These are phyloP conservation scores for Oscheius sp. DNA, from an alignment of 1,140 invertebrate species.

Conservation along the genomic window DNA sequence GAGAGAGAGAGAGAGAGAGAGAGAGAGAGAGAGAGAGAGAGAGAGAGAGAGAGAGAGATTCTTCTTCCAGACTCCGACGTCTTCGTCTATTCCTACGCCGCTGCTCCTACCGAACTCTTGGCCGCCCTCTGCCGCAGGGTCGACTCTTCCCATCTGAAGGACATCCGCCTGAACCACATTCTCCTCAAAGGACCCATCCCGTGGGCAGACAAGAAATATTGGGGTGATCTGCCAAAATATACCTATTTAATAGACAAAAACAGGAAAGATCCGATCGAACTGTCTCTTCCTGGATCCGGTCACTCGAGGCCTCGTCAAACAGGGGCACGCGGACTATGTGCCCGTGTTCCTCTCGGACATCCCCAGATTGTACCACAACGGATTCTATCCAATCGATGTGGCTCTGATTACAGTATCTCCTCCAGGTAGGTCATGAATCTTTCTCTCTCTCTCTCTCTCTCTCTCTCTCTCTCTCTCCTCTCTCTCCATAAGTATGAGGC, in stretches of 20 bases:
- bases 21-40: no score
- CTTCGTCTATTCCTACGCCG: constrained; percentile 23
- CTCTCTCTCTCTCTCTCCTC: no score
- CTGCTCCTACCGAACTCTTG: constrained; percentile 36
- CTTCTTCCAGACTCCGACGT: constrained; percentile 17
- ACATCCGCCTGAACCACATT: constrained; percentile 44
- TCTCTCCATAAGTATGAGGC: constrained; percentile 86
- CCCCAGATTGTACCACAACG: constrained; percentile 77
- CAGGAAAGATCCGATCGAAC: constrained; percentile 45
- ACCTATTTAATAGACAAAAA: constrained; percentile 10
- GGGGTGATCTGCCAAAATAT: constrained; percentile 23
- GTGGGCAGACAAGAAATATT: constrained; percentile 32
- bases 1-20: no score
- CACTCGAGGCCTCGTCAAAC: constrained; percentile 36
- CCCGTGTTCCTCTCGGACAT: constrained; percentile 90
- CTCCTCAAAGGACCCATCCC: constrained; percentile 13
- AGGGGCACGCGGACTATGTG: constrained; percentile 74
- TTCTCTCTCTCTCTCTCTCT: no score
- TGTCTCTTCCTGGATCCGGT: constrained; percentile 44
- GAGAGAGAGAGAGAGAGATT: neutral
- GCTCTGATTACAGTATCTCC: constrained; percentile 81
- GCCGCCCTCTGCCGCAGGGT: constrained; percentile 23
- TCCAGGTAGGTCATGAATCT: constrained; percentile 72
- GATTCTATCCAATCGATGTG: constrained; percentile 79
- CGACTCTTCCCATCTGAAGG: constrained; percentile 14